These are phyloP conservation scores for Cladorhizidae sp. DNA, from an alignment of 37 sponge, comb jelly and placozoan species.

Conservation along the genomic window DNA sequence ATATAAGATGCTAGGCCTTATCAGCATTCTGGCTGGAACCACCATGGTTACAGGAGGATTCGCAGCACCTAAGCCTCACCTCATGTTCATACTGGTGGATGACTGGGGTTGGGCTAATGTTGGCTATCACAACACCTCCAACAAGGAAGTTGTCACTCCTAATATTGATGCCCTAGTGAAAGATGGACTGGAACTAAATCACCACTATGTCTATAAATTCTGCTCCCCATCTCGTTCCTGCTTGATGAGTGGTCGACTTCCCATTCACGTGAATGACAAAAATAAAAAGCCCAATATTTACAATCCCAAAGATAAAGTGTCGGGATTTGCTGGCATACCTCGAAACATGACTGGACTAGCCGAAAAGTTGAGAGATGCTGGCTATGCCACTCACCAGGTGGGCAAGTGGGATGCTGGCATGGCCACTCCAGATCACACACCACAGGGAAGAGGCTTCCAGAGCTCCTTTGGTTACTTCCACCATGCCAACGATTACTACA, in stretches of 20 bases:
- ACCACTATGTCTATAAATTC: constrained; percentile 41
- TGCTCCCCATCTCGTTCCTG: constrained; percentile 57
- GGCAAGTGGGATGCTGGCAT: constrained; percentile 60
- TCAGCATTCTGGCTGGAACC: too few relatives aligned
- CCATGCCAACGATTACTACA: constrained; percentile 58
- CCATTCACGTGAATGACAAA: constrained; percentile 54
- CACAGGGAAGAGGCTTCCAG: constrained; percentile 32
- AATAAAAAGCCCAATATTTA: constrained; percentile 3
- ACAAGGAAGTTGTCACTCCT: constrained; percentile 37
- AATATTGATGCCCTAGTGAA: constrained; percentile 43
- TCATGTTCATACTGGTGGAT: constrained; percentile 20
- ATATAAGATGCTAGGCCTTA: too few relatives aligned
- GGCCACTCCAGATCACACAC: constrained; percentile 30
- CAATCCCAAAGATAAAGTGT: constrained; percentile 34
- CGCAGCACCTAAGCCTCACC: constrained; percentile 8
- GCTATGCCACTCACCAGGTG: constrained; percentile 55
- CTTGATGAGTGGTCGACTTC: constrained; percentile 49
- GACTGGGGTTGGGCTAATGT: constrained; percentile 65
- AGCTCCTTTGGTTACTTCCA: constrained; percentile 57
- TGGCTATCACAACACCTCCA: constrained; percentile 40
- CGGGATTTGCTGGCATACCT: constrained; percentile 45
- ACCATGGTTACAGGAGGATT: too few relatives aligned
- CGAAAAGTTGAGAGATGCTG: constrained; percentile 29
- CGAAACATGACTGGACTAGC: constrained; percentile 48
- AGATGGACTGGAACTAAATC: constrained; percentile 49